These are phyloP conservation scores for Taurulus bubalis DNA, from an alignment of 2,113 vertebrate genomes.

Conservation along the genomic window DNA sequence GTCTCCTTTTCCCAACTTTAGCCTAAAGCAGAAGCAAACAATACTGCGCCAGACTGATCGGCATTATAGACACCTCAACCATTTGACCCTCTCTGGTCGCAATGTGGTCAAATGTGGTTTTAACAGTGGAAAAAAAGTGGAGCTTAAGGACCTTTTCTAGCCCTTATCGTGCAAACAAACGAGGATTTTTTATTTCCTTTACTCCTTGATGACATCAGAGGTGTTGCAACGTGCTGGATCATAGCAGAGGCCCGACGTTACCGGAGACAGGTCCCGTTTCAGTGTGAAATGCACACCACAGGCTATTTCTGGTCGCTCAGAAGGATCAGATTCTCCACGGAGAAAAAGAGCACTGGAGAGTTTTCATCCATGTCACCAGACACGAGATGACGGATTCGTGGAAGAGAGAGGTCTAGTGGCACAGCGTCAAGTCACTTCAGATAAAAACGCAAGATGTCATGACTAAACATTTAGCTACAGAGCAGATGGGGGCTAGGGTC, in stretches of 20 bases:
- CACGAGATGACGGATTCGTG: background rate
- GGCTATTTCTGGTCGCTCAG: conserved; percentile 57
- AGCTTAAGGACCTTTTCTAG: background rate
- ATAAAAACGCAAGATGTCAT: background rate
- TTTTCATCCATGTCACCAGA: background rate
- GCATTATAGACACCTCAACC: background rate
- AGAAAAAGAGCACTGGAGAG: background rate
- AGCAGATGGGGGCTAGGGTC: background rate
- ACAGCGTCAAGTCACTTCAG: background rate
- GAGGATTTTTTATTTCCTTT: background rate
- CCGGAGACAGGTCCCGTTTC: conserved; percentile 43
- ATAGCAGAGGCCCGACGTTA: conserved; percentile 19
- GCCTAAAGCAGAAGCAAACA: background rate
- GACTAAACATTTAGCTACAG: background rate
- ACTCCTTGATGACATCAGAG: background rate
- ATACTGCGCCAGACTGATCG: background rate
- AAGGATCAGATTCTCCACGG: conserved; percentile 44
- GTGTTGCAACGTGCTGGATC: conserved; percentile 18
- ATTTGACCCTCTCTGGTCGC: background rate
- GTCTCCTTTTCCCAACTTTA: background rate
- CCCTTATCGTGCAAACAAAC: background rate
- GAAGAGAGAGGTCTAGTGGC: background rate
- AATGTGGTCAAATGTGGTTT: background rate
- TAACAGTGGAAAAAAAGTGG: background rate
- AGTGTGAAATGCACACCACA: conserved; percentile 49